Evolutionary conservation across 2,888 invertebrate genomes (phyloP), one percentile per base, ranked within the genome.

Genomic region (Polyploca ridens): DNA sequence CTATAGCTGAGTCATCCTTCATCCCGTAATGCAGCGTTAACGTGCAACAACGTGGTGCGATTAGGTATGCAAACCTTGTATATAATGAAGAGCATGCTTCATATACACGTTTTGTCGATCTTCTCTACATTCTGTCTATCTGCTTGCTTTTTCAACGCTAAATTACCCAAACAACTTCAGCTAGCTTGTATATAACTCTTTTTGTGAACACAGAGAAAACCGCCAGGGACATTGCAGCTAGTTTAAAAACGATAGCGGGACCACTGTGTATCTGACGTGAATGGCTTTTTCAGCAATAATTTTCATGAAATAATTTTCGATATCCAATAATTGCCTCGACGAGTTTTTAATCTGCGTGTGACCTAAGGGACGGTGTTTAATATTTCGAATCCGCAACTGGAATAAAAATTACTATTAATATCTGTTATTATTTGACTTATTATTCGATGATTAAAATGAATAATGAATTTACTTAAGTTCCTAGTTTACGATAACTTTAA

Each of bases 281-380:
- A 54, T 54, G 54, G 54, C 54, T 54, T 54, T 54, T 19, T 19
- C 16, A 19, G 54, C 54, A 54, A 54, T 54, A 54, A 54, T 54
- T 54, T 54, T 19, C 54, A 54, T 54, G 54, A 64, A 77, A 77
- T 80, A 74, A 80, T 81, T 81, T 80, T 73, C 70, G 67, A 75
- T 79, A 81, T 79, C 74, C 79, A 81, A 81, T 81, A 80, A 83
- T 81, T 82, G 81, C 74, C 76, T 70, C 74, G 71, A 74, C 71
- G 81, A 75, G 77, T 70, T 74, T 77, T 79, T 81, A 74, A 78
- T 81, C 77, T 19, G 54, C 54, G 19, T 76, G 79, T 68, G 75
- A 74, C 65, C 70, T 72, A 65, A 70, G 67, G 69, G 71, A 69
- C 70, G 65, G 63, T 70, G 71, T 69, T 66, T 64, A 72, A 78